Base-by-base conservation (phyloP, 2,113 vertebrate genomes). In the Oxygymnocypris stewartii region DNA sequence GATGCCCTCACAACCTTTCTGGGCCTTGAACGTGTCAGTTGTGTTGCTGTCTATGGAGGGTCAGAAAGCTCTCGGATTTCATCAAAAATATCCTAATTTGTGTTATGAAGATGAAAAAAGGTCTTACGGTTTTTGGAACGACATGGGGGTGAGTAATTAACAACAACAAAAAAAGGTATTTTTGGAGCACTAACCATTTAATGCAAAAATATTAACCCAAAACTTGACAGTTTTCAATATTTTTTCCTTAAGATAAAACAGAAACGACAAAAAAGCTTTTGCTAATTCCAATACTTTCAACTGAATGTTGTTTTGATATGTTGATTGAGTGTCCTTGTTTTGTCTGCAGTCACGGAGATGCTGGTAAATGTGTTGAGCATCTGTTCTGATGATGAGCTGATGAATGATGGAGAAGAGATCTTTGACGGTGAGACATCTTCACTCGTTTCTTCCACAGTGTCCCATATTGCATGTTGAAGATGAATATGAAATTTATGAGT, bases 321-420 rank as follows among this genome's bases (percentile, higher is more conserved):
- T 42, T 51, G 14, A 78, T 6, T 61, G 57, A 25, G n/a, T 1
- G 1, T n/a, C n/a, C n/a, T 54, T 23, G 63, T 49, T 88, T 79
- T 84, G 69, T 42, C 69, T 76, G 74, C 92, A 96, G 95, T 96
- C 88, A 96, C 95, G 84, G 95, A 96, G 89, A 96, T 96, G 95
- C 91, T 96, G 93, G 95, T 96, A 87, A 96, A 96, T 44, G 95
- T 96, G 89, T 89, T 96, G 90, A 96, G 95, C 90, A 96, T 96
- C 91, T 96, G 95, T 91, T 96, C 95, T 1, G 95, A 96, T 40
- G 95, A 96, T 77, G 95, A 96, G 74, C 94, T 96, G 78, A 95
- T 95, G 91, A 95, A 95, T 76, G 95, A 96, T 65, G 95, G 93
- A 86, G 95, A 96, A 12, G 95, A 96, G 89, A 94, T 95, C 84